A percentile compares a stretch with the other conserved stretches of the same genome.
Evolutionary conservation across 1,140 invertebrate genomes (phyloP).

Genomic region (Brachystomella parvula): DNA sequence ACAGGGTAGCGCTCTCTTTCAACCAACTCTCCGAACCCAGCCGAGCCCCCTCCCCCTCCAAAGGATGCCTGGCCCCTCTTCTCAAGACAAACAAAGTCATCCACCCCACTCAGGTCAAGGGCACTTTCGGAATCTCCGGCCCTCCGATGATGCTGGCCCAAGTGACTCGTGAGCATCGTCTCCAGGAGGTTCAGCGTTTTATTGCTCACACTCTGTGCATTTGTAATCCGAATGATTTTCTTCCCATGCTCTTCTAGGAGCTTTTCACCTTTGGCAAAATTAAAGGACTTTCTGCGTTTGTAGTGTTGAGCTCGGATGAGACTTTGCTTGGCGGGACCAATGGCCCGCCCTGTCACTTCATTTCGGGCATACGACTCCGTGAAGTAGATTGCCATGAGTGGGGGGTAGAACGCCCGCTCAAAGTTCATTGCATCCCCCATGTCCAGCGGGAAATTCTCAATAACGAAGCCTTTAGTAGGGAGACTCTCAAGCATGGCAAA

Average conservation of each 20-base stretch:
- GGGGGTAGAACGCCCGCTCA: conserved; percentile 21
- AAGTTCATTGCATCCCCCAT: conserved; percentile 13
- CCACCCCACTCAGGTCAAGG: too few relatives aligned
- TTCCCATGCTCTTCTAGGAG: neutral
- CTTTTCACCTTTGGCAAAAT: neutral
- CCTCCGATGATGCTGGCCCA: neutral
- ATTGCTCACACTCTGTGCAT: neutral
- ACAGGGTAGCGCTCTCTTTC: too few relatives aligned
- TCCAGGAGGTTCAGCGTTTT: neutral
- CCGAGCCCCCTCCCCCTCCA: too few relatives aligned
- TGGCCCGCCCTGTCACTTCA: neutral
- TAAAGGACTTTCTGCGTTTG: conserved; percentile 6
- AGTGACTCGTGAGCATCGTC: neutral
- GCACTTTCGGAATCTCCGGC: too few relatives aligned
- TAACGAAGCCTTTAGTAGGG: conserved; percentile 20
- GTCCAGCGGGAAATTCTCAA: conserved; percentile 20
- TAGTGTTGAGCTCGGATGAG: neutral
- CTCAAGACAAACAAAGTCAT: too few relatives aligned
- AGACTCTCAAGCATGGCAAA: conserved; percentile 26
- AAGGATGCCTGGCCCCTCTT: too few relatives aligned
- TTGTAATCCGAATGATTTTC: neutral
- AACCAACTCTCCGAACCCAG: too few relatives aligned
- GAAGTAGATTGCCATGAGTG: conserved; percentile 17
- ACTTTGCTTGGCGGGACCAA: neutral
- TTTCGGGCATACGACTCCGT: conserved; percentile 2